Conservation (phyloP, 2,888 invertebrate species). For the Diplolepis rosae region DNA sequence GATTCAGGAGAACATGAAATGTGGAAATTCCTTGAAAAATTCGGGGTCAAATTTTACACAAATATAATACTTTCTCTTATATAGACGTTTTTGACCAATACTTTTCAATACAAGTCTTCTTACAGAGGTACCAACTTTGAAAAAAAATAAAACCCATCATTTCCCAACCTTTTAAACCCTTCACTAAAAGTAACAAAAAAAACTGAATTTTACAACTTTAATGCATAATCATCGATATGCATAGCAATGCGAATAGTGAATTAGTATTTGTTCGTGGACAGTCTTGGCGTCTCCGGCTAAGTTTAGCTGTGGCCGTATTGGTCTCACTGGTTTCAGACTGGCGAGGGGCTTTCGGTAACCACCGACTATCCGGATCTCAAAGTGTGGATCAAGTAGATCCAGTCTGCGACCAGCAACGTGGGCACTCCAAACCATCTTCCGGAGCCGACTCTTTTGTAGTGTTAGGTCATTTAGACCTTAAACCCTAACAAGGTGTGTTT, state of each 20-base stretch:
- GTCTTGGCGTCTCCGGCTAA: constrained; percentile 67
- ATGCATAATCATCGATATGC: constrained; percentile 31
- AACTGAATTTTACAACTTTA: neutral
- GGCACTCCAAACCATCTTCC: constrained; percentile 55
- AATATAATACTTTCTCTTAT: no score
- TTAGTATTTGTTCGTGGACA: constrained; percentile 52
- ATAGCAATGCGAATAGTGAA: constrained; percentile 43
- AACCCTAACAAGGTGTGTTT: constrained; percentile 43
- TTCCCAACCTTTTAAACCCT: no score
- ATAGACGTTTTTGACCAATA: no score
- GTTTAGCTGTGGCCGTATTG: constrained; percentile 72
- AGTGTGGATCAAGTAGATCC: constrained; percentile 57
- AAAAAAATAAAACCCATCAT: neutral
- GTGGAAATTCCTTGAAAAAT: no score
- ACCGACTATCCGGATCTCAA: constrained; percentile 58
- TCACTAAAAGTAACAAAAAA: neutral
- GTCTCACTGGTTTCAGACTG: constrained; percentile 54
- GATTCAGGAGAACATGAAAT: no score
- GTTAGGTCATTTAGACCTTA: constrained; percentile 38
- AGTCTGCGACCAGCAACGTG: constrained; percentile 64
- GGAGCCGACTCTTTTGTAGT: constrained; percentile 26
- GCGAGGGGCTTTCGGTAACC: constrained; percentile 60
- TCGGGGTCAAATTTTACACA: no score
- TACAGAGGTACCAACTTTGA: no score
- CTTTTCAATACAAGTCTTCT: no score